A percentile compares a stretch with the other conserved stretches of the same genome.
These are phyloP conservation scores for Gallinago undulata DNA, from an alignment of 2,113 vertebrate species.

Conservation along the genomic window DNA sequence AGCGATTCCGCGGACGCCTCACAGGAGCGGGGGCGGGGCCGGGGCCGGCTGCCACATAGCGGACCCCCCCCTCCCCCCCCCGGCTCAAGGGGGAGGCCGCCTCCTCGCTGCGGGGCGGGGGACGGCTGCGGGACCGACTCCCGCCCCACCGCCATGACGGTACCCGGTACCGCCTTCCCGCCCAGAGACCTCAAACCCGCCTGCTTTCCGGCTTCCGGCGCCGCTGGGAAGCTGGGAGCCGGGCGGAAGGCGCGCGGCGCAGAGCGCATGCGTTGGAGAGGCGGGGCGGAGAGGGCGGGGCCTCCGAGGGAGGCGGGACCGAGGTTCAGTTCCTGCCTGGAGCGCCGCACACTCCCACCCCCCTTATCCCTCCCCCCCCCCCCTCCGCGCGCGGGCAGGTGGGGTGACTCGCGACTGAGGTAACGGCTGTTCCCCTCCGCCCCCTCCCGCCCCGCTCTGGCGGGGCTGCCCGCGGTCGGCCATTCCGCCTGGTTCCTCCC, in stretches of 20 bases:
- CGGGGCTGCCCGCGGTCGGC: not conserved
- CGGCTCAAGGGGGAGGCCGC: too few species aligned
- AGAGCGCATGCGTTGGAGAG: not conserved
- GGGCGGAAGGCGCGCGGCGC: not conserved
- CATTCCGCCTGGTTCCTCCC: not conserved
- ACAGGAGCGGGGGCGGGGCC: too few species aligned
- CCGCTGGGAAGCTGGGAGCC: not conserved
- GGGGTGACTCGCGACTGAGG: not conserved
- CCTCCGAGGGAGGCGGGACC: not conserved
- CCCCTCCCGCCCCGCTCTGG: too few species aligned
- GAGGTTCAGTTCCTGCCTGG: not conserved
- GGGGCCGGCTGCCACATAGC: too few species aligned
- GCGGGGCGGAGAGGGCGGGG: not conserved
- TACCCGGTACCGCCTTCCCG: not conserved
- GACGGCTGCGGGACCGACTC: accelerated
- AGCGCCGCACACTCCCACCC: not conserved
- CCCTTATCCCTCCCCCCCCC: accelerated
- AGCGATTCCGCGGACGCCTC: too few species aligned
- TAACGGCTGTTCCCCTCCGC: not conserved
- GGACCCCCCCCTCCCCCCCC: not conserved
- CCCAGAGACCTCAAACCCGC: not conserved
- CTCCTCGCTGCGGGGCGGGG: too few species aligned
- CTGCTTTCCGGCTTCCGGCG: not conserved
- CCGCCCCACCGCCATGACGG: accelerated
- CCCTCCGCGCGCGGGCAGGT: not conserved